Base-by-base conservation (phyloP, 2,888 invertebrate species). In the Drosophila monieri region DNA sequence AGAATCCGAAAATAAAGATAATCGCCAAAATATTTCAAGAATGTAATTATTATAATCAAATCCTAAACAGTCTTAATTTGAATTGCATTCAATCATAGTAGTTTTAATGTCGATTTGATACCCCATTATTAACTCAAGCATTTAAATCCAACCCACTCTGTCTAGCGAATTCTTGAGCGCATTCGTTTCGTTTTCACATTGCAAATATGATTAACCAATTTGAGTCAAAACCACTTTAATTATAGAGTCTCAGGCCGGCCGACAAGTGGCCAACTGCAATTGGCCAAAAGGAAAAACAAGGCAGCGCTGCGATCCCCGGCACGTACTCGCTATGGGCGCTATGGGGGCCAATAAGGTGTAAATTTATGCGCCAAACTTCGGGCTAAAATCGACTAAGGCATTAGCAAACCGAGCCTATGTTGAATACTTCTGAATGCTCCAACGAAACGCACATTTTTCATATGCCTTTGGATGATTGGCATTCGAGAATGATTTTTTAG, bases 291-390 rank as follows among this genome's bases (percentile, higher is more conserved):
- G 47, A 54, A 44, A 49, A 46, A 10, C 14, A 18, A 25, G 18
- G 46, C 49, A 25, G 32, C n/a, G 49, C 58, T 21, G 15, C 30
- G 37, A 48, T 57, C 51, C 52, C n/a, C 47, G 68, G 78, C 76
- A 84, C 80, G 80, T 84, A 84, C 70, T 64, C 51, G 72, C 73
- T 79, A 54, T 79, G 77, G 81, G 85, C 72, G 76, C 85, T 86
- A 90, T 90, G 90, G 89, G 89, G 90, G 90, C 88, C 90, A 90
- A 90, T 90, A 90, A 89, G 89, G 90, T 90, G 90, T 90, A 90
- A 90, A 90, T 90, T 89, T 90, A 86, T 81, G 85, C 87, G 71
- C 46, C 57, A 65, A 76, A 61, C 72, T 74, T 57, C 69, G 43
- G 32, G 53, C 53, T 44, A 21, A 35, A 69, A 49, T 58, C 58